phyloP scores from a whole-genome alignment of 2,797 vertebrate species.

The Diplodus puntazzo region DNA sequence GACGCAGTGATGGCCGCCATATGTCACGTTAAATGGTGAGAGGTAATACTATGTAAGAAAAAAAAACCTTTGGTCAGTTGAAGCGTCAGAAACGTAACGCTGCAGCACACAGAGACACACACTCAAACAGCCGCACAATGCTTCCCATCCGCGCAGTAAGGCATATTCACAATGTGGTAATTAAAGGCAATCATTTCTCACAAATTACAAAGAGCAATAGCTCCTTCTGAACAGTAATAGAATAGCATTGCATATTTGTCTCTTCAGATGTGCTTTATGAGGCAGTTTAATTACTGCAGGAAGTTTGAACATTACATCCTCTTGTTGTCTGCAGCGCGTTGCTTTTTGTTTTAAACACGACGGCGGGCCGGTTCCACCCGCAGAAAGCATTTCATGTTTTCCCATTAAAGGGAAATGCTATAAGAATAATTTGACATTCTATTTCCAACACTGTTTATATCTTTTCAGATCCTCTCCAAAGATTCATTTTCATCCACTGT shows the following conservation, averaged over 20 bases:
- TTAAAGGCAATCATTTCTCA: constrained; percentile 46
- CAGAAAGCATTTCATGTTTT: constrained; percentile 34
- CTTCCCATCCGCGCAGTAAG: background rate
- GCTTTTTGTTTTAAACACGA: constrained; percentile 43
- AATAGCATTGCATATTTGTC: constrained; percentile 35
- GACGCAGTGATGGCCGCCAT: no score
- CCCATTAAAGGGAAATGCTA: constrained; percentile 20
- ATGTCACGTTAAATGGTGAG: background rate
- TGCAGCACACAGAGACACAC: constrained; percentile 6
- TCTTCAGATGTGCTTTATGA: constrained; percentile 42
- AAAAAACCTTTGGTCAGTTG: constrained; percentile 10
- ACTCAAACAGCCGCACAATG: background rate
- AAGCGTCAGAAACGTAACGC: constrained; percentile 9
- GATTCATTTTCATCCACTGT: background rate
- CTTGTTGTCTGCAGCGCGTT: constrained; percentile 47
- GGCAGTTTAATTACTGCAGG: constrained; percentile 61
- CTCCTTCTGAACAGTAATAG: constrained; percentile 36
- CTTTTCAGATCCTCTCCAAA: background rate
- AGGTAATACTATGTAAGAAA: background rate
- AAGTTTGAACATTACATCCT: constrained; percentile 44
- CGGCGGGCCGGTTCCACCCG: constrained; percentile 26
- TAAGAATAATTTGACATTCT: background rate
- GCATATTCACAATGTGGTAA: constrained; percentile 11
- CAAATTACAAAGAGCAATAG: constrained; percentile 41
- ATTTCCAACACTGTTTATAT: background rate